Base-by-base conservation (phyloP, 2,888 invertebrate species). In the Papilio demoleus region DNA sequence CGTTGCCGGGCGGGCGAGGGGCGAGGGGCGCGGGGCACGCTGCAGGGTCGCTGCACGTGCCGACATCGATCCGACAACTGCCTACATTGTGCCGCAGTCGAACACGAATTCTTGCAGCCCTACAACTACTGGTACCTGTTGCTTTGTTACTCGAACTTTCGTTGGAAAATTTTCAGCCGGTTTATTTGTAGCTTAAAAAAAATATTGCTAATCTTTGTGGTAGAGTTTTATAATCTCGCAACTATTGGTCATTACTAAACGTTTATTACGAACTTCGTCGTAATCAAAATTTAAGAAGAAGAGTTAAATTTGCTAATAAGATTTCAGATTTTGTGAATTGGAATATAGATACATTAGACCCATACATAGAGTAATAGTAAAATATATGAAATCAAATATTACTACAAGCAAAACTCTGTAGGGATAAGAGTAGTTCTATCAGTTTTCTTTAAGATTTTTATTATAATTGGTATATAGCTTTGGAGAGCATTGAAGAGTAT, bases 21-120 rank as follows among this genome's bases (percentile, higher is more conserved):
- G 63, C 67, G 60, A 70, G 72, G 68, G 67, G 63, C 67, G 60
- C 64, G 68, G 70, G 56, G 65, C 72, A 66, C 73, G 70, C 65
- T 76, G 80, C 78, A 79, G 72, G 73, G 70, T 68, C 70, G 71
- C 70, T 81, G 82, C 84, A 83, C 84, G 84, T 83, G 83, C 74
- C 69, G 56, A 70, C 42, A 71, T 71, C 70, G 71, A 71, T 70
- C 65, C 53, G 61, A 53, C 62, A 24, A 58, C 47, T 36, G 22
- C 67, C 67, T 67, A 67, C 67, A 34, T 70, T 53, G 63, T 63
- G 47, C 45, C 34, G 53, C 38, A 64, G 36, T 53, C 42, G 17
- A 58, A 34, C 31, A 68, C 65, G 50, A 60, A 67, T 67, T 42
- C 34, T 45, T 56, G 61, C 64, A 67, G 65, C 67, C 65, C 36